Evolutionary conservation across 2,797 vertebrate species (phyloP), one percentile per base, ranked within the genome.

Genomic region (Kryptopterus vitreolus): DNA sequence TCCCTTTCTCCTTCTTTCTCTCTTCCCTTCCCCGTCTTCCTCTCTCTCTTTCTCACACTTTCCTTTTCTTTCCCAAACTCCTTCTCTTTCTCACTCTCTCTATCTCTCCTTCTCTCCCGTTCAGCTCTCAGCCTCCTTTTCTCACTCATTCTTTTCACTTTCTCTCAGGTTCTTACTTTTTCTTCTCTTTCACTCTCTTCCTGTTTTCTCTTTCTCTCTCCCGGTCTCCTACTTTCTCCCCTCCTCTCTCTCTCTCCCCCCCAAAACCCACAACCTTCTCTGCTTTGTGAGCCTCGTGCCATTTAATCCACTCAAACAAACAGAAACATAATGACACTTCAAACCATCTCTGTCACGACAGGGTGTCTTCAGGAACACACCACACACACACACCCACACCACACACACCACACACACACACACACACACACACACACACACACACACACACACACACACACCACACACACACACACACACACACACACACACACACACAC

Each of bases 291-390:
- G 88, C 90, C 88, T 90, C 86, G 87, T 89, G 89, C 87, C 88
- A 85, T 90, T 93, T 92, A 89, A 91, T 90, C 91, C 87, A 88
- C 86, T 93, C 90, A 92, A 92, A 93, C 92, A 93, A 92, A 93
- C 91, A 91, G 93, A 92, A 93, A 93, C 91, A 90, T 91, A 92
- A 93, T 89, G 92, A 93, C 89, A 92, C 92, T 93, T 94, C 91
- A 93, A 92, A 22, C 89, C 88, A 78, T 87, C 87, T 90, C 84
- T 86, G 89, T 84, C 92, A 88, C 90, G 82, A 69, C 82, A 2
- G 92, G 93, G 90, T 87, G 85, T 83, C 89, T 88, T 88, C 89
- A 91, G 92, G 88, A 90, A 91, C 87, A n/a, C 88, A 82, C 75
- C 74, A 58, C 77, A 15, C 55, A 58, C 55, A 58, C 55, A 58